A percentile compares a stretch with the other conserved stretches of the same genome.
Conservation (phyloP, 2,888 invertebrate species). For the Cactoblastis cactorum region DNA sequence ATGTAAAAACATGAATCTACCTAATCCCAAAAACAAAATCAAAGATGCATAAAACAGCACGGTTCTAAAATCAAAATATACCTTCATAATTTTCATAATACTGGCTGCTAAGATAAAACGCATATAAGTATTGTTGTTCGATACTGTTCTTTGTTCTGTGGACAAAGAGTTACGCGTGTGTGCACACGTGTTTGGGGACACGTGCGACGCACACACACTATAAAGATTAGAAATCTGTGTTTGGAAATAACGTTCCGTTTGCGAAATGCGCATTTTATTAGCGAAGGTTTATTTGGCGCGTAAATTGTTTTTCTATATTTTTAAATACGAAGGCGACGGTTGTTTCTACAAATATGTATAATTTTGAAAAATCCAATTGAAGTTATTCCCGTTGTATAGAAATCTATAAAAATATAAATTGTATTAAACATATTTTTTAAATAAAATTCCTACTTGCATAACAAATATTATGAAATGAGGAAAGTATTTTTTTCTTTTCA, state of each 20-base stretch:
- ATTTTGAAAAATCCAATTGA: too few relatives aligned
- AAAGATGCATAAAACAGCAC: too few relatives aligned
- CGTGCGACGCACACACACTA: slow-evolving; percentile 15
- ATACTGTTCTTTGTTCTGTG: slow-evolving; percentile 33
- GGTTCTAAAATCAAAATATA: too few relatives aligned
- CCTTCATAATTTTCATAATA: slow-evolving; percentile 5
- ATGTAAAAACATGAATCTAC: too few relatives aligned
- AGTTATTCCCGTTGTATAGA: too few relatives aligned
- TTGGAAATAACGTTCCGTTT: slow-evolving; percentile 5
- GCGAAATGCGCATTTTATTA: not conserved
- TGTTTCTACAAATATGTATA: too few relatives aligned
- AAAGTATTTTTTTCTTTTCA: too few relatives aligned
- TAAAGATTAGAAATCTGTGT: slow-evolving; percentile 1
- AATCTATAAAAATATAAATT: too few relatives aligned
- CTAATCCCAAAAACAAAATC: too few relatives aligned
- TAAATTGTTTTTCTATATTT: not conserved
- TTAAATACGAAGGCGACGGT: not conserved
- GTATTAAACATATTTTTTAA: too few relatives aligned
- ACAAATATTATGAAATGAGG: too few relatives aligned
- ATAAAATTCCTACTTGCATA: too few relatives aligned
- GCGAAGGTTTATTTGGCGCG: not conserved
- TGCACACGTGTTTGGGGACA: slow-evolving; percentile 20
- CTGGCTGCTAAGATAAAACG: slow-evolving; percentile 6
- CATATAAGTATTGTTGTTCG: not conserved
- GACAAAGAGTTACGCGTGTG: slow-evolving; percentile 36